A percentile compares a stretch with the other conserved stretches of the same genome.
Evolutionary conservation across 1,140 invertebrate genomes (phyloP).

Genomic region (Halesus radiatus): DNA sequence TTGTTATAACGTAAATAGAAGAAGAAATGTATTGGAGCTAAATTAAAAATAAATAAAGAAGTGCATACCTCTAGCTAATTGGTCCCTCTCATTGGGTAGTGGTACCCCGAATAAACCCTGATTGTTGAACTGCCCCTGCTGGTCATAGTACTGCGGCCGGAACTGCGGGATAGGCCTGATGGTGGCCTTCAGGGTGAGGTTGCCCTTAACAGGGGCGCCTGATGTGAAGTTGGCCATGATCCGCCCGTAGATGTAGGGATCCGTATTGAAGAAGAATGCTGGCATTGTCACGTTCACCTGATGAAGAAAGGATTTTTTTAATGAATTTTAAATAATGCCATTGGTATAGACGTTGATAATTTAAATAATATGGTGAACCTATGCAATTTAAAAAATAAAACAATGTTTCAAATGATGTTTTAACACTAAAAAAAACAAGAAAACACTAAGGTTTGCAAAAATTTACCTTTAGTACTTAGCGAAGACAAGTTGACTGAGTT

Average conservation of each 20-base stretch:
- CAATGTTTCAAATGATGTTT: too few species aligned
- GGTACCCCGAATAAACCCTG: conserved; percentile 58
- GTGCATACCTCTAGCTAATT: conserved; percentile 53
- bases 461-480: too few species aligned
- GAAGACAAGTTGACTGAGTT: too few species aligned
- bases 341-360: too few species aligned
- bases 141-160: conserved; percentile 64
- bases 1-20: too few species aligned
- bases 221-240: conserved; percentile 96
- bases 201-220: conserved; percentile 86
- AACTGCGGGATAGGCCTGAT: conserved; percentile 78
- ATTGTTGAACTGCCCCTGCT: conserved; percentile 62
- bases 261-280: conserved; percentile 90
- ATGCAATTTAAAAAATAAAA: too few species aligned
- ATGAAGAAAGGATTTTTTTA: conserved; percentile 23
- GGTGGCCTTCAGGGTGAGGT: conserved; percentile 86
- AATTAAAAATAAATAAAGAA: too few species aligned
- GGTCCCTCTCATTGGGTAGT: conserved; percentile 57
- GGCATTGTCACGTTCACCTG: conserved; percentile 95
- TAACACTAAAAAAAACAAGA: too few species aligned
- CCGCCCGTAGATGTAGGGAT: conserved; percentile 84
- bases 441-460: too few species aligned
- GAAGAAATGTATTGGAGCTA: too few species aligned
- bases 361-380: too few species aligned
- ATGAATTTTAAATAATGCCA: not conserved